These are phyloP conservation scores for Esperia sulphurella DNA, from an alignment of 2,888 invertebrate genomes.

Conservation along the genomic window DNA sequence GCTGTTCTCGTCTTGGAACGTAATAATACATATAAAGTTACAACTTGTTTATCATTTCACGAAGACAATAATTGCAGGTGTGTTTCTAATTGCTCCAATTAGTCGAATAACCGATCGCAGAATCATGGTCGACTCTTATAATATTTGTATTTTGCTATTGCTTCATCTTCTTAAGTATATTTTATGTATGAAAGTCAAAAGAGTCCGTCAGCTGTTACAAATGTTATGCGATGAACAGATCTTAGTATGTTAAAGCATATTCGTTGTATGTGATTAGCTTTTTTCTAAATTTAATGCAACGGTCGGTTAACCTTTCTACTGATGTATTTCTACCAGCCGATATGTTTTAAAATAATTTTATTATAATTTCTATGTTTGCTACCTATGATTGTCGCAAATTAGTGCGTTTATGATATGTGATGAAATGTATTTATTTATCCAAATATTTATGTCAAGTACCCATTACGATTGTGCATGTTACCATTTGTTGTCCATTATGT, in stretches of 20 bases:
- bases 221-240: neutral
- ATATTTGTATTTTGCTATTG: too few relatives aligned
- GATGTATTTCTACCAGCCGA: neutral
- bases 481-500: neutral
- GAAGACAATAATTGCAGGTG: too few relatives aligned
- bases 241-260: neutral
- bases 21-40: too few relatives aligned
- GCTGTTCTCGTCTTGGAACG: too few relatives aligned
- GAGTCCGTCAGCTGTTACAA: neutral
- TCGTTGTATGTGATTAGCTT: conserved; percentile 4
- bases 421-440: neutral
- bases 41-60: too few relatives aligned
- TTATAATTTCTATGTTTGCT: neutral
- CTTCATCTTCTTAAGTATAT: too few relatives aligned
- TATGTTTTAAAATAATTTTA: neutral
- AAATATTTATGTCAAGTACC: too few relatives aligned
- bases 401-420: neutral
- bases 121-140: too few relatives aligned
- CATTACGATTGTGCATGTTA: neutral
- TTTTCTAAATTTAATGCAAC: neutral
- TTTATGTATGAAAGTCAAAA: neutral
- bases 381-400: neutral
- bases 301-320: conserved; percentile 1
- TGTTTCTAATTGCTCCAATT: too few relatives aligned
- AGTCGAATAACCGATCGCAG: too few relatives aligned